Evolutionary conservation across 2,888 invertebrate genomes (phyloP), one percentile per base, ranked within the genome.

Genomic region (Endomychus coccineus): DNA sequence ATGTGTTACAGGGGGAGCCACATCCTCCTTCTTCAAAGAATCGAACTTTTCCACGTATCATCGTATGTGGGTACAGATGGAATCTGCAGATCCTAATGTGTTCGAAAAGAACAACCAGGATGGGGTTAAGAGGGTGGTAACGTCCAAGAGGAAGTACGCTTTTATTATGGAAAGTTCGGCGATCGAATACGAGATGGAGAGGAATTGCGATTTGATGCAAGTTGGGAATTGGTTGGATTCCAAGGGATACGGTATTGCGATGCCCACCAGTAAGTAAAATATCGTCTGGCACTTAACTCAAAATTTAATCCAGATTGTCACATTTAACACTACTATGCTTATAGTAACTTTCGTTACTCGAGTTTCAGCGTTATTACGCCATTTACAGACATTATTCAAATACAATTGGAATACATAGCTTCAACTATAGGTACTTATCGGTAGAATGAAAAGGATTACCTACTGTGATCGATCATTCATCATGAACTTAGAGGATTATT

Each of bases 111-210:
- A 74, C 55, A 95, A 92, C 59, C 77, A 78, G 27, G 88, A 90
- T 55, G 96, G 95, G 0, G 81, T 91, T 1, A 84, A 89, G 9
- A 73, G 88, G 40, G 95, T 95, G 0, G 55, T 77, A 34, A 82
- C 79, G 62, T 80, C 77, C 24, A 85, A 85, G 61, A 75, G 83
- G 33, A 74, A 73, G 35, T 98, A 92, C 63, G 97, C 97, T 2
- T 97, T 85, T 62, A 71, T 98, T 27, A 95, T 96, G 90, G 97
- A 97, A 69, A 94, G 92, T 4, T 86, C 92, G 0, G 83, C 85
- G 1, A 83, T 97, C 45, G 96, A 98, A 64, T 98, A 95, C 66
- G 83, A 83, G 52, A 75, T 86, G 44, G 85, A 90, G 62, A 73
- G 86, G 42, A 75, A 88, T 53, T 95, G 94, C 58, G 82, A 88